Base-by-base conservation (phyloP, 2,797 vertebrate species). In the Acipenser ruthenus region DNA sequence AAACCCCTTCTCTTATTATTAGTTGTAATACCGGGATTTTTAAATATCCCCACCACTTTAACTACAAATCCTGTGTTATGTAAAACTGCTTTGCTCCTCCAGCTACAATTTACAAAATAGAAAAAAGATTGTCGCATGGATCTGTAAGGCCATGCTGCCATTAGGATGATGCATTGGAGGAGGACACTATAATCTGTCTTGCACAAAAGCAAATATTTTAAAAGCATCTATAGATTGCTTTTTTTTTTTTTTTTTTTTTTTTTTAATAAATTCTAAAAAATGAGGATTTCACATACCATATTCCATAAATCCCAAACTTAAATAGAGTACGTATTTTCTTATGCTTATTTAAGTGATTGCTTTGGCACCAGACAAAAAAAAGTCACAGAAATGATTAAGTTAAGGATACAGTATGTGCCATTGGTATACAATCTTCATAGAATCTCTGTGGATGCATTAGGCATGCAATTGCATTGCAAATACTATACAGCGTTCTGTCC, bases 1-100 rank as follows among this genome's bases (percentile, higher is more conserved):
- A 37, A 37, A 37, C 37, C 23, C 23, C 23, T 37, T 37, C 23
- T 37, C 23, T 37, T 37, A 37, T 37, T 37, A 37, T 37, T 37
- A 37, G 23, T 37, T 4, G 4, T 37, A 37, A 37, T 37, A 37
- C 23, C 23, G 23, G 23, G 23, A 37, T 37, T 37, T 37, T 37
- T 37, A 37, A 37, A 37, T 37, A 37, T 37, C 23, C 23, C 23
- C 4, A 37, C 23, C 23, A 37, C 23, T 37, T 37, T 37, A 37
- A 37, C 23, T 37, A 37, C 23, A 37, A 37, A 37, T 37, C 23
- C 23, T 37, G 23, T 2, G 23, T 37, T 4, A 37, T 37, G 23
- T 83, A 80, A 80, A 69, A 80, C 70, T 63, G 71, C 71, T 9
- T 63, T 62, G 10, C 12, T 53, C 51, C 48, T 11, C 11, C 60